These are phyloP conservation scores for Nomada lathburiana DNA, from an alignment of 2,888 invertebrate genomes.

Conservation along the genomic window DNA sequence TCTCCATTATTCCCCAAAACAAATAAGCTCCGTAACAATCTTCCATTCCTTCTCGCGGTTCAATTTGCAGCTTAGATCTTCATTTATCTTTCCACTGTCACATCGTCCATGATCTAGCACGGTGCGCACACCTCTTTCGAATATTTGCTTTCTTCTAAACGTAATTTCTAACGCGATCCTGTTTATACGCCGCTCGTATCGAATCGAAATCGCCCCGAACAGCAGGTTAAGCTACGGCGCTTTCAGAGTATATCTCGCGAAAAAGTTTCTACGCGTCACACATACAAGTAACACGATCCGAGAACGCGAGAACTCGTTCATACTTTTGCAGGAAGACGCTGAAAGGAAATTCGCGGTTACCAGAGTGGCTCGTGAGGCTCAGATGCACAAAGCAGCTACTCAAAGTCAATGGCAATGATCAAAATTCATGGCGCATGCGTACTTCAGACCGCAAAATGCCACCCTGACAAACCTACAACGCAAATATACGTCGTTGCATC, in stretches of 20 bases:
- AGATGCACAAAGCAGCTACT: conserved; percentile 50
- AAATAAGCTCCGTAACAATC: conserved; percentile 30
- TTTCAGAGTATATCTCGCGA: too few species aligned
- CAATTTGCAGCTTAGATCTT: conserved; percentile 53
- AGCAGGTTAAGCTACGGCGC: not conserved
- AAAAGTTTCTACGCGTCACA: too few species aligned
- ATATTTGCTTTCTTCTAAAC: conserved; percentile 47
- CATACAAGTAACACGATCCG: conserved; percentile 24
- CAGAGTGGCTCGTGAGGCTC: conserved; percentile 41
- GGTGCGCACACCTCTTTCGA: conserved; percentile 6
- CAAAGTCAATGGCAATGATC: conserved; percentile 33
- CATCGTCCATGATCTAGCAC: conserved; percentile 13
- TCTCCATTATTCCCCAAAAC: conserved; percentile 55
- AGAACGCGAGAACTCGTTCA: conserved; percentile 27
- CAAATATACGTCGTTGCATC: conserved; percentile 27
- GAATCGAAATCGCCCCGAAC: not conserved
- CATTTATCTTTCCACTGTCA: conserved; percentile 51
- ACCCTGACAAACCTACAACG: conserved; percentile 52
- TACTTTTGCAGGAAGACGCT: conserved; percentile 40
- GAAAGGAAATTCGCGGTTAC: conserved; percentile 39
- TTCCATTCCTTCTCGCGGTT: conserved; percentile 29
- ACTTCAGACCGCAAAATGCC: conserved; percentile 35
- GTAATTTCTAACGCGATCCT: conserved; percentile 44
- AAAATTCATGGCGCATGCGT: conserved; percentile 24
- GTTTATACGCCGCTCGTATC: conserved; percentile 17